Evolutionary conservation across 1,140 invertebrate genomes (phyloP).

Genomic region (Glossosoma conforme): DNA sequence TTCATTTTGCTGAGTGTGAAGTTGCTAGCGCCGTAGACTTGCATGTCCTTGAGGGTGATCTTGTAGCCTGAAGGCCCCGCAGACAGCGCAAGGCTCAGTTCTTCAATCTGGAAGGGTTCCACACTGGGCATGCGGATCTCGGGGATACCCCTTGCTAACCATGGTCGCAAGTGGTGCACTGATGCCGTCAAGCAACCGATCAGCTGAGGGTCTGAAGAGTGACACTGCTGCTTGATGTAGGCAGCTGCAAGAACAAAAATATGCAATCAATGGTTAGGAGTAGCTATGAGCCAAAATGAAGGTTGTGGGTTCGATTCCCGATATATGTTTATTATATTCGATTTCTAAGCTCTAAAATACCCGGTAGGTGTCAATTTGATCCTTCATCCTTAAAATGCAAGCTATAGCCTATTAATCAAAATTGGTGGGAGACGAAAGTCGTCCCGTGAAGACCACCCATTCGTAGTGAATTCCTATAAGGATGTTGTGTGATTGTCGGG

Average conservation of each 20-base stretch:
- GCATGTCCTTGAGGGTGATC: conserved; percentile 61
- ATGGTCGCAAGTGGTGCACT: conserved; percentile 61
- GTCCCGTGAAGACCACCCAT: too few species aligned
- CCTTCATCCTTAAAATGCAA: too few species aligned
- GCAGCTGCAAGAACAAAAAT: conserved; percentile 63
- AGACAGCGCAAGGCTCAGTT: conserved; percentile 61
- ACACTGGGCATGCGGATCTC: conserved; percentile 65
- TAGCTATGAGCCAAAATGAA: too few species aligned
- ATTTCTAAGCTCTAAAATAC: too few species aligned
- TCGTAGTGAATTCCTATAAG: too few species aligned
- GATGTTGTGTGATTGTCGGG: too few species aligned
- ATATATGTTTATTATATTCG: too few species aligned
- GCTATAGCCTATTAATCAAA: too few species aligned
- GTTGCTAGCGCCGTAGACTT: conserved; percentile 65
- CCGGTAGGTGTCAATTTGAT: too few species aligned
- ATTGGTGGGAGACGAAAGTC: too few species aligned
- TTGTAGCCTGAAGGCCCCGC: conserved; percentile 66
- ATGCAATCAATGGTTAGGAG: too few species aligned
- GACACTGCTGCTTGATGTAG: conserved; percentile 63
- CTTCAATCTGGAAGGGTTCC: conserved; percentile 68
- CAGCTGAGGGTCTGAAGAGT: conserved; percentile 58
- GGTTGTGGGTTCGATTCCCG: too few species aligned
- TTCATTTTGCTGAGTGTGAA: conserved; percentile 61
- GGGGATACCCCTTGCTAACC: conserved; percentile 59
- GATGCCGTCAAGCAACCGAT: conserved; percentile 57